Evolutionary conservation across 2,888 invertebrate genomes (phyloP), one percentile per base, ranked within the genome.

Genomic region (Apamea sordens): DNA sequence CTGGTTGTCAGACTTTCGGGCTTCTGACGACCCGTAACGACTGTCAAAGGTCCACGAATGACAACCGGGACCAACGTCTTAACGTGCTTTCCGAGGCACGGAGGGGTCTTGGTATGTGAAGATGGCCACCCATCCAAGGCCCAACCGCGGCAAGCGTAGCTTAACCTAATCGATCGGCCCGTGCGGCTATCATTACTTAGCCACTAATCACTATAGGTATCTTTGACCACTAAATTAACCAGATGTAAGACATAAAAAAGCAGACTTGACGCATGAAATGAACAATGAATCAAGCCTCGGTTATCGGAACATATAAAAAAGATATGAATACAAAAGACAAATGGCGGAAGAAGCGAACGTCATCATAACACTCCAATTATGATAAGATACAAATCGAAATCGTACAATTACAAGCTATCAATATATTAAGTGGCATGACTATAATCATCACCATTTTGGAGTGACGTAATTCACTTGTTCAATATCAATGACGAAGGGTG

Each of bases 301-400:
- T 65, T 64, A 75, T 63, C 41, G 41, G 7, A 41, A 41, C 41
- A 41, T 7, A 59, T 1, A 15, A n/a, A 65, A 70, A 71, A 56
- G 21, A 70, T 73, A 73, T 24, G 5, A 73, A 77, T 65, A 65
- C 15, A 73, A 56, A 41, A 61, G 64, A 65, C 24, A 24, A 72
- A 77, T 64, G 13, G 10, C 21, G 21, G 63, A 70, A 75, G 70
- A 73, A 68, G 32, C 59, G 21, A 50, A 36, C 70, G 63, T 59
- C 18, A 74, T 53, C 56, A 61, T 41, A 21, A 44, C 47, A 85
- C 65, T 75, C 7, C 36, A 72, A 75, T 79, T 56, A 50, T 56
- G 73, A 76, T 71, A 73, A 80, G 59, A 85, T 80, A 70, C 13
- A 50, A 24, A 73, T 80, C 56, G 24, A 76, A 76, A 73, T 76